Conservation (phyloP, 2,113 vertebrate genomes). For the Alosa alosa region DNA sequence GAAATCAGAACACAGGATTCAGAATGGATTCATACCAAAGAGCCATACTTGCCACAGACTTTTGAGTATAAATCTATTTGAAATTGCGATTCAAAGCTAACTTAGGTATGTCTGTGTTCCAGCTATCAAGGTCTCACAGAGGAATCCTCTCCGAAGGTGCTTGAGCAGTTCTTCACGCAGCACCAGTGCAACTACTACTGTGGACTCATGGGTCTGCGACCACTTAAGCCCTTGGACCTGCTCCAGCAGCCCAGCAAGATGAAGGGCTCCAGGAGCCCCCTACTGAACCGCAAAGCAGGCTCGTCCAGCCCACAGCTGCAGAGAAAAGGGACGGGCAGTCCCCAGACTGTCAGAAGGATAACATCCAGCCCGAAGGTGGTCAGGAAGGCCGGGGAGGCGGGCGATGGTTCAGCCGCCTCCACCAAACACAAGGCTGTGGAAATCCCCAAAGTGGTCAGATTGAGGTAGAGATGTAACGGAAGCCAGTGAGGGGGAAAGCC, state of each 20-base stretch:
- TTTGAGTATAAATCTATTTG: background rate
- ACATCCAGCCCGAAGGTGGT: conserved; percentile 75
- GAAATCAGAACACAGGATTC: background rate
- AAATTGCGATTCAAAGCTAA: background rate
- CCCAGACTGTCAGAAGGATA: conserved; percentile 77
- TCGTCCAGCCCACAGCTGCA: conserved; percentile 86
- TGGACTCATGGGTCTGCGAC: conserved; percentile 78
- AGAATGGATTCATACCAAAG: background rate
- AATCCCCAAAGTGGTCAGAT: conserved; percentile 56
- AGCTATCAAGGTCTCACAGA: conserved; percentile 95
- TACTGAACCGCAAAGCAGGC: conserved; percentile 75
- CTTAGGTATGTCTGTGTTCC: conserved; percentile 44
- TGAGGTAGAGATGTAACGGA: conserved; percentile 57
- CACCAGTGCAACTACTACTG: conserved; percentile 92
- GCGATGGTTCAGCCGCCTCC: conserved; percentile 51
- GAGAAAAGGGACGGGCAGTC: conserved; percentile 81
- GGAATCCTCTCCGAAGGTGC: conserved; percentile 75
- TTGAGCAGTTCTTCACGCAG: conserved; percentile 80
- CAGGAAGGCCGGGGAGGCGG: conserved; percentile 70
- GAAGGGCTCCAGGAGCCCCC: conserved; percentile 87
- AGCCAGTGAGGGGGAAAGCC: background rate
- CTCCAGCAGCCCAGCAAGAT: conserved; percentile 72
- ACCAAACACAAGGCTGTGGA: conserved; percentile 64
- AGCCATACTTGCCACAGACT: background rate
- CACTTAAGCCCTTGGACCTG: conserved; percentile 75